A percentile compares a stretch with the other conserved stretches of the same genome.
phyloP scores from a whole-genome alignment of 30 jellyfish, hydroid and myxozoan genomes.

The Hydractinia symbiolongicarpus region DNA sequence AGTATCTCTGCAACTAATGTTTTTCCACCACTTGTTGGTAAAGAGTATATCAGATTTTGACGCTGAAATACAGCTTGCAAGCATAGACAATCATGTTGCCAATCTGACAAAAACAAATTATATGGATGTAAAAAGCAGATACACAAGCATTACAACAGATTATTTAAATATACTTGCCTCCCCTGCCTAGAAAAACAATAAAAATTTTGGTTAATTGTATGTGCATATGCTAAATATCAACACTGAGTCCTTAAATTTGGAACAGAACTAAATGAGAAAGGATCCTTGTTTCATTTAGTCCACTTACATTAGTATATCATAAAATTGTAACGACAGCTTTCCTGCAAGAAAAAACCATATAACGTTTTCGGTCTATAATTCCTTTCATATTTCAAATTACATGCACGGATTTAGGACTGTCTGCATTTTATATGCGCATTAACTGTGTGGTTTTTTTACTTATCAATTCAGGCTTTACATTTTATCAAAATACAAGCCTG shows the following conservation, averaged over 20 bases:
- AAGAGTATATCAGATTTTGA: slow-evolving; percentile 69
- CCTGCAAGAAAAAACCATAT: too few species aligned
- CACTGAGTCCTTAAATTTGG: too few species aligned
- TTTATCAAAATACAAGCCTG: too few species aligned
- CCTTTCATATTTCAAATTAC: too few species aligned
- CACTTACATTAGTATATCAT: too few species aligned
- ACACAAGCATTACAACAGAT: background rate
- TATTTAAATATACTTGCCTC: background rate
- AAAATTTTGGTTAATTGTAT: background rate
- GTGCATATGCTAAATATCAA: background rate
- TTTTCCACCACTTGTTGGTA: slow-evolving; percentile 99
- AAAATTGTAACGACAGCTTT: too few species aligned
- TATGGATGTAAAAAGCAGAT: too few species aligned
- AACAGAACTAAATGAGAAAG: too few species aligned
- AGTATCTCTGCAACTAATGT: slow-evolving; percentile 94
- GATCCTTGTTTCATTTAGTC: too few species aligned
- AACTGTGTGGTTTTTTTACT: background rate
- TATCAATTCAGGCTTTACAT: too few species aligned
- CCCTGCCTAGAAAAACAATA: background rate
- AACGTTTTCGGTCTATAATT: too few species aligned
- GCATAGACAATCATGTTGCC: slow-evolving; percentile 84
- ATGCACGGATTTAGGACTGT: too few species aligned
- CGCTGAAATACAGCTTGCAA: slow-evolving; percentile 48
- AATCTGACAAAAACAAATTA: slow-evolving; percentile 32
- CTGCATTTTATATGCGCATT: background rate